Percentiles rank a stretch among this genome's conserved stretches.
Conservation (phyloP, 2,797 vertebrate species). For the Halcyon badia region DNA sequence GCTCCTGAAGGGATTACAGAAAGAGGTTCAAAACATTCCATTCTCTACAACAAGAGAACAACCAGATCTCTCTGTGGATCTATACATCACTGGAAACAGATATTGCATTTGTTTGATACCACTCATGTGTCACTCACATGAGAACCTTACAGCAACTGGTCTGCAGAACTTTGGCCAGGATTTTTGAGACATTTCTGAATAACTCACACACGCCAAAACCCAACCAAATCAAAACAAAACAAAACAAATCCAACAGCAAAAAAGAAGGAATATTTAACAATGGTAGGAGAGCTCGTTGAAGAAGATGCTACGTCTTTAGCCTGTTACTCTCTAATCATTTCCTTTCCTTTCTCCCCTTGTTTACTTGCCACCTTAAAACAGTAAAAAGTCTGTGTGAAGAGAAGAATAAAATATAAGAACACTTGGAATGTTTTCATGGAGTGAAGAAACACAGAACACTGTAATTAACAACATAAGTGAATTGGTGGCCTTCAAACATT, state of each 20-base stretch:
- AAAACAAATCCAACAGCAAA: not conserved
- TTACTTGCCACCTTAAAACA: not conserved
- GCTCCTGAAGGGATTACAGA: not conserved
- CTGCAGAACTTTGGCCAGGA: not conserved
- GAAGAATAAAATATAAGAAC: not conserved
- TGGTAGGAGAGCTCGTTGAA: not conserved
- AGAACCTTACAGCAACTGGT: not conserved
- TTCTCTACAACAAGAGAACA: not conserved
- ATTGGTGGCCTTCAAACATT: not conserved
- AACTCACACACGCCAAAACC: not conserved
- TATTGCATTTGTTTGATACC: not conserved
- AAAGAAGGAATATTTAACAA: not conserved
- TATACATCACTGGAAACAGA: slow-evolving; percentile 4
- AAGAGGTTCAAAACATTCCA: not conserved
- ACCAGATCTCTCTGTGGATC: not conserved
- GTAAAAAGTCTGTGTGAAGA: not conserved
- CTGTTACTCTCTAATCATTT: not conserved
- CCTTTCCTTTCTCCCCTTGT: not conserved
- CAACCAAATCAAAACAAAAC: no score
- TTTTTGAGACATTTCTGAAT: not conserved
- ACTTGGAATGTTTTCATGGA: not conserved
- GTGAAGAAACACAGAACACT: not conserved
- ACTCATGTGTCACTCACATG: not conserved
- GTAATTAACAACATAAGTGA: not conserved
- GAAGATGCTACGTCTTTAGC: not conserved